Evolutionary conservation across 2,888 invertebrate genomes (phyloP).

Genomic region (Lycocerus yunnanus): DNA sequence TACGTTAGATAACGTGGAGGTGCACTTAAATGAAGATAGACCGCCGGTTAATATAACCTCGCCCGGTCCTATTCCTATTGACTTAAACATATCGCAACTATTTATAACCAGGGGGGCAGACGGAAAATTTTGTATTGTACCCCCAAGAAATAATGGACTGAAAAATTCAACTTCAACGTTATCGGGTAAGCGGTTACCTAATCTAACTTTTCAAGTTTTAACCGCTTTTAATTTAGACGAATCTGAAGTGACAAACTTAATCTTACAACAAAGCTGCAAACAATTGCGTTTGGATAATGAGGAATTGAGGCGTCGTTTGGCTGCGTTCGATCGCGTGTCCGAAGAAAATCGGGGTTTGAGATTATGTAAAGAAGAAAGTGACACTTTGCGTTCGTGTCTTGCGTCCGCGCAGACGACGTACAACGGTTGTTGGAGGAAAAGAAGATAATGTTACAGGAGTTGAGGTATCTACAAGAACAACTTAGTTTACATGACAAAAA

Average conservation of each 20-base stretch:
- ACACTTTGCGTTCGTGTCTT: constrained; percentile 63
- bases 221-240: constrained; percentile 10
- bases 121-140: constrained; percentile 76
- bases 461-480: constrained; percentile 69
- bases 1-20: constrained; percentile 72
- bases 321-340: constrained; percentile 62
- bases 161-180: constrained; percentile 27
- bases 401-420: constrained; percentile 75
- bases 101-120: constrained; percentile 71
- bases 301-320: constrained; percentile 64
- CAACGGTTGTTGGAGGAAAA: constrained; percentile 74
- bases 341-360: constrained; percentile 62
- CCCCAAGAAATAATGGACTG: constrained; percentile 43
- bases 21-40: constrained; percentile 82
- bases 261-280: constrained; percentile 53
- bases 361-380: constrained; percentile 63
- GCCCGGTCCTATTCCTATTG: constrained; percentile 80
- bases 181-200: constrained; percentile 29
- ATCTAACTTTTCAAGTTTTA: not conserved
- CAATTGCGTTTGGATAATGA: constrained; percentile 67
- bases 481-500: constrained; percentile 43
- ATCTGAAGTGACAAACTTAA: constrained; percentile 46
- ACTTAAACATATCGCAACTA: constrained; percentile 73
- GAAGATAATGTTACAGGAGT: constrained; percentile 70
- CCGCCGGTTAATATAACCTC: constrained; percentile 80